These are phyloP conservation scores for Xanthia togata DNA, from an alignment of 2,888 invertebrate species.

Conservation along the genomic window DNA sequence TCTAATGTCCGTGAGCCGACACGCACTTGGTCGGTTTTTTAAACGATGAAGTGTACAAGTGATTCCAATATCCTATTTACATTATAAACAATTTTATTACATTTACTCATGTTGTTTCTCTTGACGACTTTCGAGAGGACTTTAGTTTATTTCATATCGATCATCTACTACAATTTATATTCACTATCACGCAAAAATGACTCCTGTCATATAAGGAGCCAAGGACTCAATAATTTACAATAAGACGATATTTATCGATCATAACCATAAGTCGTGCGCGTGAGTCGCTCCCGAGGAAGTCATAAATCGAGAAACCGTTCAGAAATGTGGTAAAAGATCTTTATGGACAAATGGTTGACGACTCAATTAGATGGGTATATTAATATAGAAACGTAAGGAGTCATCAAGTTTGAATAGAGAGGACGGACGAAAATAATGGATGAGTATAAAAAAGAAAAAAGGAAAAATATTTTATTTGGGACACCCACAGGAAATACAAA, in stretches of 20 bases:
- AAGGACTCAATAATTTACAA: conserved; percentile 31
- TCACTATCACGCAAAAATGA: conserved; percentile 29
- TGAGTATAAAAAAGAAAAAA: too few relatives aligned
- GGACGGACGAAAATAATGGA: neutral
- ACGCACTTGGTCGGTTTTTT: too few relatives aligned
- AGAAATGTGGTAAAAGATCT: conserved; percentile 20
- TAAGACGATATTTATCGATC: conserved; percentile 52
- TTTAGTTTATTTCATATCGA: too few relatives aligned
- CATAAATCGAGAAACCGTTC: conserved; percentile 39
- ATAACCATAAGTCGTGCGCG: conserved; percentile 52
- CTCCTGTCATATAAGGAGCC: conserved; percentile 33
- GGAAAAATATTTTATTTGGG: too few relatives aligned
- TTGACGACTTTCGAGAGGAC: neutral
- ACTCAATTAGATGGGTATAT: conserved; percentile 35
- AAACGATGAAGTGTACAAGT: too few relatives aligned
- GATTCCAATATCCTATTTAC: too few relatives aligned
- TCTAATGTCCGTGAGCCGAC: too few relatives aligned
- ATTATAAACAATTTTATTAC: too few relatives aligned
- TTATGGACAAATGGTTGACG: conserved; percentile 19
- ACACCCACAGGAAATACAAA: too few relatives aligned
- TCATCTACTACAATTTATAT: neutral
- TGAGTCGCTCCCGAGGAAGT: conserved; percentile 23
- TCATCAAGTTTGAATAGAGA: neutral
- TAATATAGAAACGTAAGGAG: conserved; percentile 11
- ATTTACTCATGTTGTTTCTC: neutral